Conservation (phyloP, 2,888 invertebrate species). For the Arctia plantaginis region DNA sequence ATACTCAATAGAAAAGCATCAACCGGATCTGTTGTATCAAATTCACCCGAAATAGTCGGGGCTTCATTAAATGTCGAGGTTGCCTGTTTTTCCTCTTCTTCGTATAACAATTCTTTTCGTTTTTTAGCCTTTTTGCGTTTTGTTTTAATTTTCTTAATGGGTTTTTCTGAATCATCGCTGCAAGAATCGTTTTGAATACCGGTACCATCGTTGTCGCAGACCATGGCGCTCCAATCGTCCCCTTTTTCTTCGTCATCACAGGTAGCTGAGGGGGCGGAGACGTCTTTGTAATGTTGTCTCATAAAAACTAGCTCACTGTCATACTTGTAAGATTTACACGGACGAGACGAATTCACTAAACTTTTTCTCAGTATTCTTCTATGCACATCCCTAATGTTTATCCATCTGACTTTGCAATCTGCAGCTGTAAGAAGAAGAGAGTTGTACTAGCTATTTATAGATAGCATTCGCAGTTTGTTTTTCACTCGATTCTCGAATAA, state of each 20-base stretch:
- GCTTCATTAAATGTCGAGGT: conserved; percentile 55
- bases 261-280: conserved; percentile 38
- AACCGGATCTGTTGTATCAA: conserved; percentile 73
- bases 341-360: conserved; percentile 42
- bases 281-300: conserved; percentile 74
- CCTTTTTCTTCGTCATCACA: conserved; percentile 51
- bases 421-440: conserved; percentile 64
- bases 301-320: conserved; percentile 73
- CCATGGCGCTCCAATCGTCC: conserved; percentile 37
- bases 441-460: neutral
- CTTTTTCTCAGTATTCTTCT: conserved; percentile 71
- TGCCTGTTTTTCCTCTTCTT: conserved; percentile 51
- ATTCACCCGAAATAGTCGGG: conserved; percentile 51
- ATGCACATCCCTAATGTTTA: conserved; percentile 80
- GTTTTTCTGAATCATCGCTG: conserved; percentile 60
- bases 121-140: conserved; percentile 41
- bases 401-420: conserved; percentile 81
- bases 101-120: conserved; percentile 21
- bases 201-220: conserved; percentile 4
- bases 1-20: conserved; percentile 79
- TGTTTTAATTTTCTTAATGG: conserved; percentile 41
- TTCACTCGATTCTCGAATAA: conserved; percentile 2
- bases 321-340: conserved; percentile 73
- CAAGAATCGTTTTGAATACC: conserved; percentile 19
- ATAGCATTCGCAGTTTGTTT: neutral